Base-by-base conservation (phyloP, 2,113 vertebrate genomes). In the Formicarius rufipectus region DNA sequence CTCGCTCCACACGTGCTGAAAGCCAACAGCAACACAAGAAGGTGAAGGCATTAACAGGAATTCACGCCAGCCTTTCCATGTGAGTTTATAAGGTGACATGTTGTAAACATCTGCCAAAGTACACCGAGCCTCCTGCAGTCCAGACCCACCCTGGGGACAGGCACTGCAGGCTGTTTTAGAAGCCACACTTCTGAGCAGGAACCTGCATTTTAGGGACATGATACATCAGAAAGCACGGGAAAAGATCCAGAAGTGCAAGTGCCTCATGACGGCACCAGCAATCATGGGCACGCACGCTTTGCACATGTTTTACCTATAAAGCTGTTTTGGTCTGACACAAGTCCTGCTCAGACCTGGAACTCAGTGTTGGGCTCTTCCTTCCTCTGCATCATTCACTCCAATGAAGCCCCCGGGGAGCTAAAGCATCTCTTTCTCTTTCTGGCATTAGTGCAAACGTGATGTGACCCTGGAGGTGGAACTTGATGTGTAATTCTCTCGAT, bases 1-100 rank as follows among this genome's bases (percentile, higher is more conserved):
- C 97, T 99, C 99, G 17, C 99, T 99, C 99, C 99, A 99, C 94
- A 99, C 99, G 3, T 99, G 99, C 99, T 99, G 87, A 27, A 95
- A 55, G 92, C 80, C 96, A 97, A 90, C 27, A 73, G 59, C 69
- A 47, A 59, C 67, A 92, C 55, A 35, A 90, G 85, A 96, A 87
- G 96, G 90, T 86, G 72, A 74, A 92, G 37, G 45, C 31, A 44
- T 96, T 84, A 96, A 73, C 10, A 74, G 59, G 84, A 47, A 89
- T 84, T 58, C 68, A 74, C 0, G 0, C 15, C 14, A 31, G 28
- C 15, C 40, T 58, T 81, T 91, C 79, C 90, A 37, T 3, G 2
- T 31, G 76, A 69, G 78, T 94, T 92, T 73, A 84, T 49, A 68
- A 75, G 79, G 83, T 58, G 85, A 50, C 62, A 71, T 1, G 64